These are phyloP conservation scores for Tetheella fluctuosa DNA, from an alignment of 2,888 invertebrate species.

Conservation along the genomic window DNA sequence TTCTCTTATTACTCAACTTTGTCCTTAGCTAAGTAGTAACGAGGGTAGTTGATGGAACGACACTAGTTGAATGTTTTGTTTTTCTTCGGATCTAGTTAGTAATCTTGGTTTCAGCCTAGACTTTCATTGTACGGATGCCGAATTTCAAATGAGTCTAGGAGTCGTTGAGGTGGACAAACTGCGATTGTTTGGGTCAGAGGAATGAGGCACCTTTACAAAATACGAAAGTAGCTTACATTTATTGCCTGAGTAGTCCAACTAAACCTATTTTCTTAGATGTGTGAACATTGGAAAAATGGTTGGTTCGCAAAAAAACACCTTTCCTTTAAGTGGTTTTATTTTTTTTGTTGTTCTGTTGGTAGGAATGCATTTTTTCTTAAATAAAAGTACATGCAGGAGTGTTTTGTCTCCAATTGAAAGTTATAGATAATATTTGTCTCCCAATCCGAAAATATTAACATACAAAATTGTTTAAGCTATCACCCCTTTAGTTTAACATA, in stretches of 20 bases:
- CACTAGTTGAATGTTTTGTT: slow-evolving; percentile 36
- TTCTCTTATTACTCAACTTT: slow-evolving; percentile 73
- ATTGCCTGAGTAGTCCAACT: not conserved
- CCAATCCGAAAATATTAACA: no score
- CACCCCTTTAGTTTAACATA: no score
- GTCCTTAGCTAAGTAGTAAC: slow-evolving; percentile 52
- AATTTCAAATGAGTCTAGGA: slow-evolving; percentile 4
- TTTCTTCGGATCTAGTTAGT: slow-evolving; percentile 21
- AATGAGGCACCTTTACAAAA: slow-evolving; percentile 1
- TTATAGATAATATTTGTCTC: no score
- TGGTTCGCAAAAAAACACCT: not conserved
- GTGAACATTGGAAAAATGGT: not conserved
- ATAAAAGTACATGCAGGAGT: no score
- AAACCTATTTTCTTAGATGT: not conserved
- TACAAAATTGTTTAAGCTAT: no score
- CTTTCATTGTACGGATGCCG: slow-evolving; percentile 4
- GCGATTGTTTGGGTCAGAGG: slow-evolving; percentile 7
- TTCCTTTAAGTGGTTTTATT: not conserved
- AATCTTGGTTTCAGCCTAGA: slow-evolving; percentile 4
- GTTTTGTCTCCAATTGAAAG: no score
- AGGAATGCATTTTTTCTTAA: not conserved
- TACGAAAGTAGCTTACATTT: slow-evolving; percentile 1
- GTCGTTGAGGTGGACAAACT: slow-evolving; percentile 9
- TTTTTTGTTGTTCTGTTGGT: not conserved
- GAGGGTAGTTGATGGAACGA: slow-evolving; percentile 46